Evolutionary conservation across 2,113 vertebrate genomes (phyloP).

Genomic region (Progne subis): DNA sequence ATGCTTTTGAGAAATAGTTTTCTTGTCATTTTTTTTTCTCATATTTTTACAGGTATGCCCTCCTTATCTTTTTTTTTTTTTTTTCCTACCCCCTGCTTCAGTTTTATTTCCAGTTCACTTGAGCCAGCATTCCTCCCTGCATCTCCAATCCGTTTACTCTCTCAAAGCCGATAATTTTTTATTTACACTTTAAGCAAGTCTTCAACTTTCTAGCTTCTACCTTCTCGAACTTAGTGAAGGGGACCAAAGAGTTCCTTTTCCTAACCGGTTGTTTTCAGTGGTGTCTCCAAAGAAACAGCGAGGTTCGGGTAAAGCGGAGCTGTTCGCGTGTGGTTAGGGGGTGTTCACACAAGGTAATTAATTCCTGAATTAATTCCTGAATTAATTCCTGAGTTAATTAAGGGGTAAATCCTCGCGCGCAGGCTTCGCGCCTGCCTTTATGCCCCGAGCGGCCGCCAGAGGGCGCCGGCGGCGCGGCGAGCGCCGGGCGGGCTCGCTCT

Average conservation of each 20-base stretch:
- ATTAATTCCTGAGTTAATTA: neutral
- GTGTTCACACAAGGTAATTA: rapidly evolving
- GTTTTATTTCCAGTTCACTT: neutral
- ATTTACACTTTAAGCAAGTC: neutral
- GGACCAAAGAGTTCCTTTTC: rapidly evolving
- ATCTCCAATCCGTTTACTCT: neutral
- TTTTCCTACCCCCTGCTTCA: neutral
- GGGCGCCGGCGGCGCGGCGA: neutral
- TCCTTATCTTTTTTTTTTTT: neutral
- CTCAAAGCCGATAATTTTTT: neutral
- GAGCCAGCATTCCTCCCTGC: neutral
- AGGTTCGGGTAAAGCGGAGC: rapidly evolving
- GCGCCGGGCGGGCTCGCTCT: neutral
- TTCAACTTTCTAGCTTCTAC: neutral
- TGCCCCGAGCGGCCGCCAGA: neutral
- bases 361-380: too few relatives aligned
- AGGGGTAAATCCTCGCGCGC: rapidly evolving
- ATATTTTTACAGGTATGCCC: neutral
- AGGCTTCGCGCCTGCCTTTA: rapidly evolving
- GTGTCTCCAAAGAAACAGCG: neutral
- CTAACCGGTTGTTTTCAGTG: rapidly evolving
- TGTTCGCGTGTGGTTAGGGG: rapidly evolving
- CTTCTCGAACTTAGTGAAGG: neutral
- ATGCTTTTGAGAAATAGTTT: neutral
- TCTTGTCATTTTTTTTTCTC: neutral